A percentile compares a stretch with the other conserved stretches of the same genome.
These are phyloP conservation scores for Odontophorus gujanensis DNA, from an alignment of 2,113 vertebrate species.

Conservation along the genomic window DNA sequence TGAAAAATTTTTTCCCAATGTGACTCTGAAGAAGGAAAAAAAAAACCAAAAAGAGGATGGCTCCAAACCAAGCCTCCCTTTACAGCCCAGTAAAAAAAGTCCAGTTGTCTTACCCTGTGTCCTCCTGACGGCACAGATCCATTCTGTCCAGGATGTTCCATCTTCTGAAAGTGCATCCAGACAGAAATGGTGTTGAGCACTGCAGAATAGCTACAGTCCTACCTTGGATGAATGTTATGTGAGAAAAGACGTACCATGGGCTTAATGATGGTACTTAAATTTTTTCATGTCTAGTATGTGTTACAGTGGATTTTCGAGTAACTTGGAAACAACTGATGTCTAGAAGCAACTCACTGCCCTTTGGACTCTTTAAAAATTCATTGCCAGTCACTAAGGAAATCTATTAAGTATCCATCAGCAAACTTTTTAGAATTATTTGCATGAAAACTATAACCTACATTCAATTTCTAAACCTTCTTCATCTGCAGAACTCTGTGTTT, in stretches of 20 bases:
- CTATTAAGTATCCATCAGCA: neutral
- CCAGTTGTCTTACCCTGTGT: neutral
- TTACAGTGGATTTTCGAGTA: neutral
- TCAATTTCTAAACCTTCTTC: neutral
- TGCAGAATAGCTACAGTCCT: neutral
- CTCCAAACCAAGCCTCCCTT: neutral
- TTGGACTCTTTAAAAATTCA: neutral
- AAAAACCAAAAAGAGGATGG: neutral
- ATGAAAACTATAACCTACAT: neutral
- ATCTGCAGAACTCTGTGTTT: neutral
- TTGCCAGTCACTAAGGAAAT: neutral
- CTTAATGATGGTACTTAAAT: neutral
- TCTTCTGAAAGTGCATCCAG: neutral
- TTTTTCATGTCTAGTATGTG: neutral
- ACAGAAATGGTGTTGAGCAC: neutral
- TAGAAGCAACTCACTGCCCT: neutral
- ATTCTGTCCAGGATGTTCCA: neutral
- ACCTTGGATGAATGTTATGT: neutral
- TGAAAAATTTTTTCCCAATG: neutral
- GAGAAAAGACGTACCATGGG: neutral
- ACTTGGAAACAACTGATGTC: neutral
- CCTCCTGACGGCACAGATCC: neutral
- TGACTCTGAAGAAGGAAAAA: neutral
- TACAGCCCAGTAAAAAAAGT: neutral
- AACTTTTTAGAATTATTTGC: neutral